Percentiles rank a stretch among this genome's conserved stretches.
phyloP scores from a whole-genome alignment of 1,140 invertebrate species.

The Heliconius eleuchia region DNA sequence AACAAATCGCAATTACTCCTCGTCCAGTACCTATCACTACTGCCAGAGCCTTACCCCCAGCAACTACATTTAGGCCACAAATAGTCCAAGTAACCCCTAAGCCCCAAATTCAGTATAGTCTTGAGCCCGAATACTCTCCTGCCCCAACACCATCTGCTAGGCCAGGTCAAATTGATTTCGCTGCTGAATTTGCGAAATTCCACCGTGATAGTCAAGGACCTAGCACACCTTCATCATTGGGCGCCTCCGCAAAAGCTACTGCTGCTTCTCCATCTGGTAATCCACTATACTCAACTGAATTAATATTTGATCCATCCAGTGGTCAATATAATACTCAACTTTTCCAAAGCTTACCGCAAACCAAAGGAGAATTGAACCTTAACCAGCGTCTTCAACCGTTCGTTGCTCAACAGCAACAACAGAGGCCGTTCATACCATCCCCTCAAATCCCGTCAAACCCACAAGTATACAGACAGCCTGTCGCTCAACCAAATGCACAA shows the following conservation, averaged over 20 bases:
- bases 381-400: constrained; percentile 89
- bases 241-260: constrained; percentile 62
- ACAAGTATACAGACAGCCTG: constrained; percentile 70
- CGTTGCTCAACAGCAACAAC: constrained; percentile 83
- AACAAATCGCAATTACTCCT: constrained; percentile 82
- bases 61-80: constrained; percentile 85
- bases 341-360: constrained; percentile 89
- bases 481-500: constrained; percentile 80
- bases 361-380: constrained; percentile 85
- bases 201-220: constrained; percentile 86
- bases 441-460: constrained; percentile 73
- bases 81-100: constrained; percentile 83
- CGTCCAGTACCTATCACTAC: constrained; percentile 84
- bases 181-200: constrained; percentile 89
- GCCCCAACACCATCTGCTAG: constrained; percentile 66
- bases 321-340: constrained; percentile 91
- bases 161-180: constrained; percentile 85
- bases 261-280: constrained; percentile 74
- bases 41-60: constrained; percentile 83
- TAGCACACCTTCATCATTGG: constrained; percentile 67
- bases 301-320: constrained; percentile 88
- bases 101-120: constrained; percentile 83
- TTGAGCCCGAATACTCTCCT: constrained; percentile 75
- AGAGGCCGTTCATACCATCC: constrained; percentile 72
- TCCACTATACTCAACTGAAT: constrained; percentile 88